Base-by-base conservation (phyloP, 2,797 vertebrate genomes). In the Peromyscus attwateri region DNA sequence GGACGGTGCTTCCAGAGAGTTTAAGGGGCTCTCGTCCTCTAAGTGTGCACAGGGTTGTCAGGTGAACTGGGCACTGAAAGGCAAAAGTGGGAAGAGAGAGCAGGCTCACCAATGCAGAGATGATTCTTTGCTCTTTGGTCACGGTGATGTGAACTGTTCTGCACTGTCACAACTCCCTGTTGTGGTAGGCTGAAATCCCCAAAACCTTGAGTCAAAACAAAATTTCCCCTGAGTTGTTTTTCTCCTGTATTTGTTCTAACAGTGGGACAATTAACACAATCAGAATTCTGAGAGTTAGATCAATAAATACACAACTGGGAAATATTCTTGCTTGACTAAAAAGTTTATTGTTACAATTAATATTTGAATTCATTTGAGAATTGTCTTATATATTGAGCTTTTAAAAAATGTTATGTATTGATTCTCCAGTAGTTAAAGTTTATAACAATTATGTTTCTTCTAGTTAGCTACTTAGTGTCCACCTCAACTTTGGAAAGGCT, bases 401-500 rank as follows among this genome's bases (percentile, higher is more conserved):
- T 83, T 83, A 34, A 95, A 83, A 19, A 85, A 82, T 89, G 31
- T 25, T 77, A 1, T 81, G 52, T 21, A 52, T 79, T 5, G 11
- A 62, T 81, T 85, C 49, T 64, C 46, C 80, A 34, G 88, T 85
- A 21, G 70, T 95, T 70, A 49, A 0, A 55, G 37, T 92, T 83
- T 80, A 49, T 11, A 92, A 6, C 14, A 92, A 84, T 62, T 87
- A 23, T 55, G 2, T 62, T 71, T 88, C 1, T 85, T 52, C 11
- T 14, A n/a, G 60, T 87, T 52, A 94, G 16, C 91, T 89, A 94
- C 60, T 73, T 76, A 85, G 17, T 57, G 16, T 77, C 31, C 43
- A 43, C 43, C 11, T 95, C 37, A 95, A 43, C 19, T 43, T 96
- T 68, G 77, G 17, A 85, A 75, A 62, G 34, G 6, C 87, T 71